Base-by-base conservation (phyloP, 2,113 vertebrate genomes). In the Mungos mungo region DNA sequence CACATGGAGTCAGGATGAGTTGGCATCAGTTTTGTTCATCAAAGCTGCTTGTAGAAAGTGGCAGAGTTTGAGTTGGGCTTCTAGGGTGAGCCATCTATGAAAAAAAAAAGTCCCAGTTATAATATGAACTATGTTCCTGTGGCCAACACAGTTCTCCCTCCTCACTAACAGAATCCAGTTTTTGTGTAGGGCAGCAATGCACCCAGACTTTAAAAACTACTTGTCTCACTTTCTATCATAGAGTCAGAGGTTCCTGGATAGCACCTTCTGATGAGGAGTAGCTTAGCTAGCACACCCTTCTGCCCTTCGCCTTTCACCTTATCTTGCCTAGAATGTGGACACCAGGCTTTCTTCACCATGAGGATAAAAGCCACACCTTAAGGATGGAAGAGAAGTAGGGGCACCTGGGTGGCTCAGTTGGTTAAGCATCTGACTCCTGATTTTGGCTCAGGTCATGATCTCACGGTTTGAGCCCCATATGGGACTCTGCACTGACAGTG, bases 21-120 rank as follows among this genome's bases (percentile, higher is more conserved):
- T 93, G 84, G 57, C 82, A 95, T 98, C 96, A 98, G 86, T 98
- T 98, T 77, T 98, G 96, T 6, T 99, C 99, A 82, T 99, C 98
- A 94, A 99, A 99, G 98, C 97, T 98, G 98, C 89, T 98, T 60
- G 98, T 90, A 35, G 98, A 45, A 11, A 85, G 97, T 31, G 98
- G 33, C 66, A 71, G 93, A 95, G 98, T 93, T 47, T 98, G 99
- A 0, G 98, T 98, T 92, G 99, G 99, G 86, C 98, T 99, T 96
- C 98, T 98, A 0, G 99, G 99, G 19, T 98, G 99, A 98, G 99
- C 99, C 97, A 99, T 91, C 99, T 99, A 98, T 96, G 54, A n/a
- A 96, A 94, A 87, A 0, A 93, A 93, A 90, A 90, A 88, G 16
- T 96, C 4, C 29, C 29, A 94, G 52, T 96, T 94, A 98, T 50